Base-by-base conservation (phyloP, 2,888 invertebrate genomes). In the Tetrapedia diversipes region DNA sequence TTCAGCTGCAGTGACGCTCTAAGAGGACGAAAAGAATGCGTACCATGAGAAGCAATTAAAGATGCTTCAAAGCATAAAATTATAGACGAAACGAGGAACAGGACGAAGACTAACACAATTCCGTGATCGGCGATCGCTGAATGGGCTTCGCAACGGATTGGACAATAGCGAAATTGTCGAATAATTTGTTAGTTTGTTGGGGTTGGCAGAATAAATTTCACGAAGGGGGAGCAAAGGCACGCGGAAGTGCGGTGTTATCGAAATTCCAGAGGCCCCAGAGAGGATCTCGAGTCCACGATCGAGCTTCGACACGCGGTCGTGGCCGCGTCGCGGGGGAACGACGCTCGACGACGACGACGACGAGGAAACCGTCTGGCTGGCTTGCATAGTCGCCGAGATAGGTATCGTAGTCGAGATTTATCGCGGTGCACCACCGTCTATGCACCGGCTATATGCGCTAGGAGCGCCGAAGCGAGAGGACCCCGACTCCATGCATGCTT, bases 341-440 rank as follows among this genome's bases (percentile, higher is more conserved):
- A 51, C 24, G 45, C 24, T 37, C 34, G 32, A 47, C 61, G 53
- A 32, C 37, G 49, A 51, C 24, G 47, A 47, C 53, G 34, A 75
- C 68, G 49, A 73, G 66, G 71, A 70, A 81, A 70, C 64, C 65
- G 64, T 81, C 70, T 41, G 54, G 49, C 59, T 43, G 51, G 65
- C 67, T 71, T 47, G 75, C 76, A 53, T 77, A 77, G 61, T 45
- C 60, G 39, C 39, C 11, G 49, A 79, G 83, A 84, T 84, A 74
- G 47, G 66, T 67, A 82, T 82, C 78, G 66, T 61, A 66, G 39
- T 37, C 61, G 80, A 80, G 75, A 82, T 82, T 82, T 84, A 82
- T 82, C 82, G 84, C 60, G 74, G 22, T 45, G 51, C 61, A 43
- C 45, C 61, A 43, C 45, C 49, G 72, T 43, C 65, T 57, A 43